These are phyloP conservation scores for Manacus vitellinus DNA, from an alignment of 2,113 vertebrate genomes.

Conservation along the genomic window DNA sequence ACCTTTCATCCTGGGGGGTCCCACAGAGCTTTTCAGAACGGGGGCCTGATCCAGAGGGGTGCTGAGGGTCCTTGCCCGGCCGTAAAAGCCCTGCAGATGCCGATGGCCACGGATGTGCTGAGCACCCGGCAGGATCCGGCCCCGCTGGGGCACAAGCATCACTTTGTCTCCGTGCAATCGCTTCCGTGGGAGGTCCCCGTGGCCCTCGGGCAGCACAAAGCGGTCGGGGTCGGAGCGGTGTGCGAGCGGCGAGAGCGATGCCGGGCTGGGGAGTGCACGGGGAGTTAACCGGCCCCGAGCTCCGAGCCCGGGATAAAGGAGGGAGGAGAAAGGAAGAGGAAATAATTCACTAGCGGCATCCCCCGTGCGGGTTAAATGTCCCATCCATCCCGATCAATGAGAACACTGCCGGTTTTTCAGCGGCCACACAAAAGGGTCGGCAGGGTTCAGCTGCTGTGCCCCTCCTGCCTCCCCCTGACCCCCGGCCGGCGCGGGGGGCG, in stretches of 20 bases:
- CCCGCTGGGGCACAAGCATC: not conserved
- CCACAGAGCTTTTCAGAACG: conserved; percentile 55
- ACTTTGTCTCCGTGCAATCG: accelerated
- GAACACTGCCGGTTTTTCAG: not conserved
- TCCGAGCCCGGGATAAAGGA: conserved; percentile 30
- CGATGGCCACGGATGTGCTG: not conserved
- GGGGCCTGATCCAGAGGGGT: not conserved
- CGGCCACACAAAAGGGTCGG: conserved; percentile 30
- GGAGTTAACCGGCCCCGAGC: not conserved
- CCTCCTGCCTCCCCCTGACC: conserved; percentile 2
- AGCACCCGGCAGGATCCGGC: not conserved
- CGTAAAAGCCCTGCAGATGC: not conserved
- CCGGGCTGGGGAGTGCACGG: not conserved
- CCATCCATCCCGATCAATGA: conserved; percentile 61
- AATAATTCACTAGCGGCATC: conserved; percentile 66
- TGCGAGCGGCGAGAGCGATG: not conserved
- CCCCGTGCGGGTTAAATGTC: conserved; percentile 61
- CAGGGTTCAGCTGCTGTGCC: conserved; percentile 12
- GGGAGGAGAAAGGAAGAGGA: conserved; percentile 64
- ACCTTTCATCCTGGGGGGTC: conserved; percentile 70
- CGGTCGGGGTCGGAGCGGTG: accelerated
- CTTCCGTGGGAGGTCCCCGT: not conserved
- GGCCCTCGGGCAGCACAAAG: not conserved
- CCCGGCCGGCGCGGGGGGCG: not conserved
- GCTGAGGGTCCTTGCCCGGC: not conserved